Conservation (phyloP, 2,113 vertebrate genomes). For the Geothlypis trichas region DNA sequence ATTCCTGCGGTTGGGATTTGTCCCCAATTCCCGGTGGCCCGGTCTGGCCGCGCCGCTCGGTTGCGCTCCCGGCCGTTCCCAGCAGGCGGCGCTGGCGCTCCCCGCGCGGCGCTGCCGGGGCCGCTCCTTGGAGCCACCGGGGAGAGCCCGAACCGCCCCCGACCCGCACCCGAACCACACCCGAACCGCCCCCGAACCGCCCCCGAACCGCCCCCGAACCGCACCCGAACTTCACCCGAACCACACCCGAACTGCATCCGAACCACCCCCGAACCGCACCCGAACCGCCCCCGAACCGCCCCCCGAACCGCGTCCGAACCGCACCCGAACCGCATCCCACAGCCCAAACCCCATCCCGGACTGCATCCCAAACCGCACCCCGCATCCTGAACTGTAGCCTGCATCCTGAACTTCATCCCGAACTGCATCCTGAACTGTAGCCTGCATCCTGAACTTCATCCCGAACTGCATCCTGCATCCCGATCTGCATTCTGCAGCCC, state of each 20-base stretch:
- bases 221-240: not conserved
- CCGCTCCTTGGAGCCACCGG: not conserved
- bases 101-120: not conserved
- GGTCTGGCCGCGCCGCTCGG: not conserved
- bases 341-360: not conserved
- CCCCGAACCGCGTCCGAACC: not conserved
- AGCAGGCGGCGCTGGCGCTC: not conserved
- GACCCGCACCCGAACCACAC: too few species aligned
- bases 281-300: not conserved
- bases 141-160: too few species aligned
- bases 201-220: too few species aligned
- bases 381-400: not conserved
- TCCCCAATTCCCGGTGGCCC: too few species aligned
- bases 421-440: not conserved
- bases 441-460: not conserved
- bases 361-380: not conserved
- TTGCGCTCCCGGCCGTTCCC: not conserved
- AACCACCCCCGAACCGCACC: accelerated
- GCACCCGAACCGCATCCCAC: not conserved
- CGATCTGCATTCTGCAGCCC: not conserved
- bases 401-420: not conserved
- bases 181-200: too few species aligned
- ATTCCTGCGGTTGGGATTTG: too few species aligned
- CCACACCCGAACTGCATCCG: accelerated
- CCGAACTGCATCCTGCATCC: too few species aligned